Evolutionary conservation across 2,797 vertebrate genomes (phyloP).

Genomic region (Xenopus petersii): DNA sequence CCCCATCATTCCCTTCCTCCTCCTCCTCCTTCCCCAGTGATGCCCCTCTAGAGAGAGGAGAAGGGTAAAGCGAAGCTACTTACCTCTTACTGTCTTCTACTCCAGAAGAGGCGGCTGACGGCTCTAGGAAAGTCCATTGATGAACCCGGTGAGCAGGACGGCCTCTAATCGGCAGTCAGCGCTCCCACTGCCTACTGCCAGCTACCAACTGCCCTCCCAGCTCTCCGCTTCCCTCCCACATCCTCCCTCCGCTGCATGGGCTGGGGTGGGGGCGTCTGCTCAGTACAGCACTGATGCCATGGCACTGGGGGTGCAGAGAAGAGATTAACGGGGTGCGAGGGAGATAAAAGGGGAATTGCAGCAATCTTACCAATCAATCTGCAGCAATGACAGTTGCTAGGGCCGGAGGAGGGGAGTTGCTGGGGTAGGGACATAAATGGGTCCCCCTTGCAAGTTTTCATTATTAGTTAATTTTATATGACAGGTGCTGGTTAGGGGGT

Average conservation of each 20-base stretch:
- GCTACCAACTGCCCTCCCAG: neutral
- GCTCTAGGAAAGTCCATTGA: slow-evolving; percentile 48
- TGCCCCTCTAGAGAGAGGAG: neutral
- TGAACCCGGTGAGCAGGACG: slow-evolving; percentile 42
- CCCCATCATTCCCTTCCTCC: neutral
- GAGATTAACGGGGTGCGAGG: too few relatives aligned
- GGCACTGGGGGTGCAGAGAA: too few relatives aligned
- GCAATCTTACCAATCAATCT: too few relatives aligned
- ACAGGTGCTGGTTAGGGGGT: too few relatives aligned
- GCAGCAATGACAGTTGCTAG: too few relatives aligned
- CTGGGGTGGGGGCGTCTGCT: neutral
- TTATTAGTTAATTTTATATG: too few relatives aligned
- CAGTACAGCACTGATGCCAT: too few relatives aligned
- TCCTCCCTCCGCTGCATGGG: neutral
- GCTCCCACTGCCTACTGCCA: slow-evolving; percentile 4
- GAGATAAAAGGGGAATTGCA: too few relatives aligned
- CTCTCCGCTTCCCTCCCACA: neutral
- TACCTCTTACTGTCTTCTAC: slow-evolving; percentile 16
- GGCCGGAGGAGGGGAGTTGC: too few relatives aligned
- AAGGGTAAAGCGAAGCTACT: slow-evolving; percentile 4
- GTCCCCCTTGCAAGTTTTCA: too few relatives aligned
- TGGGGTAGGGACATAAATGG: too few relatives aligned
- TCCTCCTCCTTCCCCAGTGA: neutral
- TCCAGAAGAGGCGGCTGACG: slow-evolving; percentile 29
- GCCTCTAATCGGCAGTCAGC: slow-evolving; percentile 40